Evolutionary conservation across 2,113 vertebrate species (phyloP), one percentile per base, ranked within the genome.

Genomic region (Psammodynastes pulverulentus): DNA sequence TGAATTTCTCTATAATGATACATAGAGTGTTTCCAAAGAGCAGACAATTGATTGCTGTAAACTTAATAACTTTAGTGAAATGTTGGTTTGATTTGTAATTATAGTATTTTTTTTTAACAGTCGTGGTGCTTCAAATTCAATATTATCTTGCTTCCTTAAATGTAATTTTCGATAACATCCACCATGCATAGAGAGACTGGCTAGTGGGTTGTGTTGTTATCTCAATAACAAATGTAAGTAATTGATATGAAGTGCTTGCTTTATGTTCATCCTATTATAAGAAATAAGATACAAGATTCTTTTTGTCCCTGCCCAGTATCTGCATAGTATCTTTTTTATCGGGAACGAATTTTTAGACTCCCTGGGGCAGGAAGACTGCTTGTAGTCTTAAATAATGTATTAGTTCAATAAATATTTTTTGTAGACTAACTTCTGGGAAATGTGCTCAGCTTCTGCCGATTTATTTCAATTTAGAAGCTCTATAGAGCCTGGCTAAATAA

Each of bases 391-490:
- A 84, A 93, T 86, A 93, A 58, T 54, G 9, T 90, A 1, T 91
- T 48, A 92, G 53, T 43, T 93, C 91, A 15, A 89, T 86, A 89
- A 91, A n/a, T 94, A 88, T 90, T 85, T 94, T 79, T 34, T 3
- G 49, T 89, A 92, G 96, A 91, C n/a, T 49, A 93, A 7, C 58
- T 90, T 94, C 48, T 96, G 93, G 95, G 21, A 93, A 93, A 9
- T 94, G 49, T 45, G 54, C 10, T 48, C 7, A 26, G 54, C 3
- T 10, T 5, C 48, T 91, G 79, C 62, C 46, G 2, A 92, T 89
- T 93, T 94, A 9, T 95, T 97, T 94, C 49, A 45, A 48, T 92
- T 95, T 90, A 94, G 19, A 62, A 88, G 26, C 23, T 93, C 53
- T 86, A 3, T 9, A 93, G 87, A 94, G 23, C n/a, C 5, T 87